Percentiles rank a stretch among this genome's conserved stretches.
These are phyloP conservation scores for Leptodactylus fallax DNA, from an alignment of 2,797 vertebrate species.

Conservation along the genomic window DNA sequence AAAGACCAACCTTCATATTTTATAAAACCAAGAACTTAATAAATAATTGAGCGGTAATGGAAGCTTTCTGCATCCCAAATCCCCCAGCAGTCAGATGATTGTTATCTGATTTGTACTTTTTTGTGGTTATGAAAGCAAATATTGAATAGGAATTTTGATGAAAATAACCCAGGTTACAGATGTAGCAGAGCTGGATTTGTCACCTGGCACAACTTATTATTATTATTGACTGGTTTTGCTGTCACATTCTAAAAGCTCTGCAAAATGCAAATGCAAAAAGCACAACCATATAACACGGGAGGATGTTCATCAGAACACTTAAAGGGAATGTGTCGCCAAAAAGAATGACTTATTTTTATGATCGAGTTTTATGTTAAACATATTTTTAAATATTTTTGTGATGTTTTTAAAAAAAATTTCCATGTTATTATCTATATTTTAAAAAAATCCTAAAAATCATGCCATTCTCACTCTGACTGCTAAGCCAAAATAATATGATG, in stretches of 20 bases:
- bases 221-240: not conserved
- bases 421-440: too few species aligned
- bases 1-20: constrained; percentile 34
- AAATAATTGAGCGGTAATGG: constrained; percentile 9
- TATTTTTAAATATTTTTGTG: too few species aligned
- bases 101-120: constrained; percentile 10
- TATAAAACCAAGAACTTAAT: constrained; percentile 33
- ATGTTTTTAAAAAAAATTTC: too few species aligned
- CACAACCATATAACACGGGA: too few species aligned
- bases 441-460: too few species aligned
- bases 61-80: constrained; percentile 3
- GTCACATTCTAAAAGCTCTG: not conserved
- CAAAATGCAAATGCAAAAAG: too few species aligned
- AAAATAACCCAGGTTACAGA: not conserved
- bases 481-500: too few species aligned
- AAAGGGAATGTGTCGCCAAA: too few species aligned
- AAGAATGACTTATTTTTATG: too few species aligned
- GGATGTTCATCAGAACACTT: too few species aligned
- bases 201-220: not conserved
- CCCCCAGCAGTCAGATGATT: not conserved
- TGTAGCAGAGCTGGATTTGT: not conserved
- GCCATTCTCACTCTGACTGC: too few species aligned
- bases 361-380: too few species aligned
- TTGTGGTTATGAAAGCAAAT: not conserved
- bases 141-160: not conserved